These are phyloP conservation scores for Thalpophila matura DNA, from an alignment of 2,888 invertebrate genomes.

Conservation along the genomic window DNA sequence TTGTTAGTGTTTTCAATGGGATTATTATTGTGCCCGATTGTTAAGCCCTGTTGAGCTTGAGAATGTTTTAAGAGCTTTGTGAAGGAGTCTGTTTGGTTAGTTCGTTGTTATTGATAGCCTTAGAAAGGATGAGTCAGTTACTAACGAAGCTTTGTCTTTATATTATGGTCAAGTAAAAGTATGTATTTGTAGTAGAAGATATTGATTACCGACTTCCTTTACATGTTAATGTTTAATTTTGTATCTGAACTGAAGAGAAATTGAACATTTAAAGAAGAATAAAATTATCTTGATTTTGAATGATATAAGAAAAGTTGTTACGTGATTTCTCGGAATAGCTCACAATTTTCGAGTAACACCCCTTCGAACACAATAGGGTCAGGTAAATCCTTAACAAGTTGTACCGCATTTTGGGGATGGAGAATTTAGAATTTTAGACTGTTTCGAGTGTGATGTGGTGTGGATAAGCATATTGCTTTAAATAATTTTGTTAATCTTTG, in stretches of 20 bases:
- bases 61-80: slow-evolving; percentile 42
- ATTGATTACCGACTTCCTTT: slow-evolving; percentile 2
- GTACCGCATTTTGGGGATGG: slow-evolving; percentile 1
- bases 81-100: slow-evolving; percentile 33
- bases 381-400: slow-evolving; percentile 29
- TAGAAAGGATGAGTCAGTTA: slow-evolving; percentile 20
- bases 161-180: slow-evolving; percentile 1
- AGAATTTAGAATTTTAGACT: neutral
- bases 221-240: slow-evolving; percentile 2
- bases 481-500: too few species aligned
- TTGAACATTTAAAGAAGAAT: neutral
- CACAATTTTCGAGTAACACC: slow-evolving; percentile 26
- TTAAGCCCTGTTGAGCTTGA: slow-evolving; percentile 43
- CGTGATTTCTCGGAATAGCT: slow-evolving; percentile 20
- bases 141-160: neutral
- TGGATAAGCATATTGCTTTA: too few species aligned
- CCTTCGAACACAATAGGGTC: slow-evolving; percentile 25
- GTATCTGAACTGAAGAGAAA: neutral
- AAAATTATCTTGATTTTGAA: too few species aligned
- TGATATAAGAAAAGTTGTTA: slow-evolving; percentile 16
- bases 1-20: slow-evolving; percentile 72
- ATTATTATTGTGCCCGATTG: slow-evolving; percentile 68
- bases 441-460: neutral
- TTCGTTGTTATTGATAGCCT: slow-evolving; percentile 34
- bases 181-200: neutral